A percentile compares a stretch with the other conserved stretches of the same genome.
phyloP scores from a whole-genome alignment of 2,797 vertebrate species.

The Acanthurus leucopareius region DNA sequence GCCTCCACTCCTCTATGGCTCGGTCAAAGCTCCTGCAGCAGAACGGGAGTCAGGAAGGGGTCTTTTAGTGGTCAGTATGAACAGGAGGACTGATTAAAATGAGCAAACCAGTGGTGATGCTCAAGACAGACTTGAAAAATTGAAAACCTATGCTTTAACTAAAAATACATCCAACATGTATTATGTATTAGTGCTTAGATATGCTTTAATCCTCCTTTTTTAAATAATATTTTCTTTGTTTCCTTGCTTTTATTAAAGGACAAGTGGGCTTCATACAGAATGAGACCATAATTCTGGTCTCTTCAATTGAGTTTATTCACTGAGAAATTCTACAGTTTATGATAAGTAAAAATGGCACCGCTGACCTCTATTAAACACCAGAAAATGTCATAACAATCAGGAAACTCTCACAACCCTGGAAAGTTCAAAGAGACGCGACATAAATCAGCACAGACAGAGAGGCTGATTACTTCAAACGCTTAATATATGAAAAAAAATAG shows the following conservation, averaged over 20 bases:
- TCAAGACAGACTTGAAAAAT: neutral
- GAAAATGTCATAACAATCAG: slow-evolving; percentile 24
- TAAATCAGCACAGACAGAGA: slow-evolving; percentile 40
- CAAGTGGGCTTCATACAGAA: neutral
- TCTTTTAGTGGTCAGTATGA: neutral
- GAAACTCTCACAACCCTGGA: slow-evolving; percentile 9
- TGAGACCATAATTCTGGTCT: neutral
- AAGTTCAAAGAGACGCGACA: slow-evolving; percentile 9
- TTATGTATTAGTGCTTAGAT: neutral
- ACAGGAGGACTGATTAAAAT: neutral
- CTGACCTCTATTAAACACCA: slow-evolving; percentile 52
- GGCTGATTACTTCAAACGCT: slow-evolving; percentile 52
- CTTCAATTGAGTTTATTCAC: slow-evolving; percentile 1
- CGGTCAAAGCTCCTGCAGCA: slow-evolving; percentile 86
- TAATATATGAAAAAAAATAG: slow-evolving; percentile 23
- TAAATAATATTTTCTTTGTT: neutral
- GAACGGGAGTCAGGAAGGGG: neutral
- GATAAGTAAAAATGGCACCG: slow-evolving; percentile 25
- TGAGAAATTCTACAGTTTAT: slow-evolving; percentile 13
- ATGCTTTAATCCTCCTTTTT: neutral
- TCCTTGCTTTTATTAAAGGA: neutral
- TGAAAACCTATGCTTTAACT: too few relatives aligned
- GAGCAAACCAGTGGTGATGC: neutral
- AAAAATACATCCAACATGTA: neutral
- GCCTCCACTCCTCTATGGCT: slow-evolving; percentile 91